A percentile compares a stretch with the other conserved stretches of the same genome.
These are phyloP conservation scores for Leptinotarsa juncta DNA, from an alignment of 2,888 invertebrate genomes.

Conservation along the genomic window DNA sequence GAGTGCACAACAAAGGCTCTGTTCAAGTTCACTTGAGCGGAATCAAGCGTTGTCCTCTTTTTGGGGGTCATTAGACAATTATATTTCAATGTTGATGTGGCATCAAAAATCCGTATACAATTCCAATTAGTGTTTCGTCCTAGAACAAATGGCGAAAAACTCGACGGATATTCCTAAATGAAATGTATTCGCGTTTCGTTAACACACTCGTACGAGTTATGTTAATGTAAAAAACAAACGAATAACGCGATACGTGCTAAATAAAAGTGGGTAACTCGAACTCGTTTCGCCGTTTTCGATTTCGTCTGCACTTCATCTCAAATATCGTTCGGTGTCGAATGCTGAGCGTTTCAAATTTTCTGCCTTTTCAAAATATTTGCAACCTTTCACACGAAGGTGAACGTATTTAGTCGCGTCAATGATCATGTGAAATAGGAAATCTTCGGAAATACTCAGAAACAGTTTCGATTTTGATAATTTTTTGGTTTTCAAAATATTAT, in stretches of 20 bases:
- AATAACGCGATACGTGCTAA: constrained; percentile 11
- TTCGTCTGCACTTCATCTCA: constrained; percentile 9
- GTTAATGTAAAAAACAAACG: constrained; percentile 6
- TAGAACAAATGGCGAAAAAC: not conserved
- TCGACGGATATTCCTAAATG: not conserved
- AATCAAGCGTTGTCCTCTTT: not conserved
- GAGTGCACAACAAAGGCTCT: not conserved
- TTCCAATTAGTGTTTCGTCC: not conserved
- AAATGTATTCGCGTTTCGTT: not conserved
- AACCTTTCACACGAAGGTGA: constrained; percentile 2
- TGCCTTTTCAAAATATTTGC: constrained; percentile 10
- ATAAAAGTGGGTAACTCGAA: constrained; percentile 11
- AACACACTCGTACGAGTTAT: not conserved
- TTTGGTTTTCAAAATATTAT: too few species aligned
- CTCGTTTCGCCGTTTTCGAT: constrained; percentile 12
- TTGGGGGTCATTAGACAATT: constrained; percentile 4
- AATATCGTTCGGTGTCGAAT: not conserved
- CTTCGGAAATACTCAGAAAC: too few species aligned
- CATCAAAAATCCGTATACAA: constrained; percentile 5
- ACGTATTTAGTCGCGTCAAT: not conserved
- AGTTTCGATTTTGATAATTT: too few species aligned
- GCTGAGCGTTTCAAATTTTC: not conserved
- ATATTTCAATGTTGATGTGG: not conserved
- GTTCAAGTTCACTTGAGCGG: not conserved
- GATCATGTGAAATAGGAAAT: too few species aligned